These are phyloP conservation scores for Osmerus eperlanus DNA, from an alignment of 2,113 vertebrate genomes.

Conservation along the genomic window DNA sequence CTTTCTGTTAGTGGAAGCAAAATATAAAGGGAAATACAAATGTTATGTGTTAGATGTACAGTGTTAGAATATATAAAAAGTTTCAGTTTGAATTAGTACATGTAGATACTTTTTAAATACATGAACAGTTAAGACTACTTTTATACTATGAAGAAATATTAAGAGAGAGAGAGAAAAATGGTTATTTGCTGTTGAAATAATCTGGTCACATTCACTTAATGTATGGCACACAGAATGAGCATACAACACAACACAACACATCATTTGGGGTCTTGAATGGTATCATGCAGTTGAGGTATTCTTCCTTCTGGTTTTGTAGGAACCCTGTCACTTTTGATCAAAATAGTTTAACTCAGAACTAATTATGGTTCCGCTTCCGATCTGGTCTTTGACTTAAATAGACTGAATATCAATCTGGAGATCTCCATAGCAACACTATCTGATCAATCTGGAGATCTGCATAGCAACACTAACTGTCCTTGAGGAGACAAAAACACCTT, in stretches of 20 bases:
- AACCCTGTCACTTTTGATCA: not conserved
- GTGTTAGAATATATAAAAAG: conserved; percentile 30
- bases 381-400: not conserved
- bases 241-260: conserved; percentile 62
- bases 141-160: conserved; percentile 14
- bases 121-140: conserved; percentile 12
- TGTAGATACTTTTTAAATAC: conserved; percentile 38
- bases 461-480: no score
- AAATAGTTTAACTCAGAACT: not conserved
- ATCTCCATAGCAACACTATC: no score
- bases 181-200: conserved; percentile 40
- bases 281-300: conserved; percentile 53
- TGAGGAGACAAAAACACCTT: conserved; percentile 16
- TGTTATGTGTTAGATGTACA: conserved; percentile 36
- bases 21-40: conserved; percentile 59
- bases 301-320: not conserved
- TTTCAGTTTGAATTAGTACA: conserved; percentile 16
- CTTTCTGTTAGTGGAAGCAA: conserved; percentile 81
- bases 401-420: not conserved
- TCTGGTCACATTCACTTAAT: conserved; percentile 40
- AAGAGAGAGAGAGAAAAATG: conserved; percentile 20
- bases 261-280: conserved; percentile 41
- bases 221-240: conserved; percentile 57
- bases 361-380: not conserved
- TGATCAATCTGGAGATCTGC: no score